Conservation (phyloP, 1,140 invertebrate genomes). For the Caenorhabditis elegans region DNA sequence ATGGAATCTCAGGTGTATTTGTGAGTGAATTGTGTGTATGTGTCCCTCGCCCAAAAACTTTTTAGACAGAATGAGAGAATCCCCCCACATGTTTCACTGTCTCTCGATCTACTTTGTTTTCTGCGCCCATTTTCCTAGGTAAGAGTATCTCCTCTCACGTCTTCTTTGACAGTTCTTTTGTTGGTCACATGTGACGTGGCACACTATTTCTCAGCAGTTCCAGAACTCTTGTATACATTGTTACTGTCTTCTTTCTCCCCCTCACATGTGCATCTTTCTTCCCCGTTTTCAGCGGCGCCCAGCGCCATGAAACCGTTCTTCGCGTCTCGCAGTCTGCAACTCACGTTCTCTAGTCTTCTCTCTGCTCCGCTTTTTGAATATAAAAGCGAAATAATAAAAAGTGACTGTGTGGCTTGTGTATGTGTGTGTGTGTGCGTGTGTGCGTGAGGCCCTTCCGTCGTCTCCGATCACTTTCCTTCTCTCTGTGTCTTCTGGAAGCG, state of each 20-base stretch:
- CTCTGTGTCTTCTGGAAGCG: constrained; percentile 27
- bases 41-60: constrained; percentile 1
- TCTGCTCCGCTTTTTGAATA: constrained; percentile 31
- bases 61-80: background rate
- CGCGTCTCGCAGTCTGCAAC: background rate
- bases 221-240: constrained; percentile 6
- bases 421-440: background rate
- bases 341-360: constrained; percentile 8
- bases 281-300: background rate
- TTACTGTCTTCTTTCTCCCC: background rate
- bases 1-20: constrained; percentile 18
- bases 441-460: background rate
- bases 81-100: background rate
- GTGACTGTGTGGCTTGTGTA: constrained; percentile 17
- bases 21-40: background rate
- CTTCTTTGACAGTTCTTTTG: background rate
- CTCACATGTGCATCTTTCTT: background rate
- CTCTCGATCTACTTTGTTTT: constrained; percentile 11
- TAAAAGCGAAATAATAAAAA: constrained; percentile 34
- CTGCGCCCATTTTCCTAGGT: background rate
- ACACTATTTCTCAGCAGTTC: background rate
- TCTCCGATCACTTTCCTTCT: constrained; percentile 23
- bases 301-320: constrained; percentile 15
- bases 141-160: background rate
- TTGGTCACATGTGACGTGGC: background rate